Evolutionary conservation across 2,888 invertebrate species (phyloP), one percentile per base, ranked within the genome.

Genomic region (Xanthorhoe spadicearia): DNA sequence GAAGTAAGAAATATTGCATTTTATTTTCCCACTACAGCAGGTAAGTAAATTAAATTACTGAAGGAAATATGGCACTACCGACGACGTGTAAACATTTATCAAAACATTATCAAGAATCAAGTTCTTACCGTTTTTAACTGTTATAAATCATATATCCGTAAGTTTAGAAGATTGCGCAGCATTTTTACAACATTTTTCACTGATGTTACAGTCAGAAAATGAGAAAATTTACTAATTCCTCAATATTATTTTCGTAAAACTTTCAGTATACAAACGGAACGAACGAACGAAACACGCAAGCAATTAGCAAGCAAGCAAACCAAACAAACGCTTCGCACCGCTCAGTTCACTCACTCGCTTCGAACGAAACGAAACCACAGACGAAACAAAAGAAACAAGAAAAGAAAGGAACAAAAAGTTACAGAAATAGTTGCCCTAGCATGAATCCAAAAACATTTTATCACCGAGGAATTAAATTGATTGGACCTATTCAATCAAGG

Each of bases 141-240:
- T 2, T 7, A 23, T 23, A 23, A 4, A 18, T 17, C 32, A 15
- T 0, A 35, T 17, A 51, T 17, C 38, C 8, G 18, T 13, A 51
- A 59, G 10, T 15, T n/a, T 56, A 9, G 13, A 9, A 19, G 3
- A n/a, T 54, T 15, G 8, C 3, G 8, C 5, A 49, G 53, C 61
- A 43, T 58, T 49, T 28, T 58, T 53, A 5, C 5, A 49, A 58
- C 61, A 50, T 61, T 49, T 28, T 61, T 53, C 38, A 61, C 18
- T 50, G 28, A 32, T 53, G 8, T 53, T 66, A 50, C 18, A 58
- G 19, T 61, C 66, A 66, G 53, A 61, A 66, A 48, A 49, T 32
- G 9, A 48, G n/a, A 1, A 43, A 43, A 43, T 4, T 43, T 32
- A 32, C 1, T 13, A 13, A 43, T 13, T 43, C 13, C 13, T 5